Evolutionary conservation across 2,113 vertebrate species (phyloP).

Genomic region (Clupea harengus): DNA sequence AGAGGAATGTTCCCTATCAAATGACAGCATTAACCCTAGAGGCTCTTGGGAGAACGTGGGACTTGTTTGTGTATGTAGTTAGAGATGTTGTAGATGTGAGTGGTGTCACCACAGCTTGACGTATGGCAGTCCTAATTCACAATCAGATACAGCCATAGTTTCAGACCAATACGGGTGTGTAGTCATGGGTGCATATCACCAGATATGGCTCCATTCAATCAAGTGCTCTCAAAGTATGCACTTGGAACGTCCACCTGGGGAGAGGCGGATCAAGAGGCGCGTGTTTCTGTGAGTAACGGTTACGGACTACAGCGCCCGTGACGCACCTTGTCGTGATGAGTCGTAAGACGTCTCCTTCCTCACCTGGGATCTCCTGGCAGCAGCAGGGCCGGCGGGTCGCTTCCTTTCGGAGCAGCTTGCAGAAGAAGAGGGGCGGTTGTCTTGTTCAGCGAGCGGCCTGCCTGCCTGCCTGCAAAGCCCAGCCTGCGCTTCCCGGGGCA

Average conservation of each 20-base stretch:
- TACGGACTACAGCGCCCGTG: neutral
- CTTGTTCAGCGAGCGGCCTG: neutral
- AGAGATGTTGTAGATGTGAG: neutral
- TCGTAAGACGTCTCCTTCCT: neutral
- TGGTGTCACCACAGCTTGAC: neutral
- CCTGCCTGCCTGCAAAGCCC: constrained; percentile 8
- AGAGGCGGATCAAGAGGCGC: neutral
- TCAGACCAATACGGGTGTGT: neutral
- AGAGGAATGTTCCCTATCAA: neutral
- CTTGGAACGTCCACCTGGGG: neutral
- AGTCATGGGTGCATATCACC: neutral
- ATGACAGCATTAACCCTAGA: neutral
- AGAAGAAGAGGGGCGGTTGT: neutral
- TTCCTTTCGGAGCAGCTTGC: neutral
- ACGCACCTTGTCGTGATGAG: neutral
- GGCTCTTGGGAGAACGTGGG: neutral
- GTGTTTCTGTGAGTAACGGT: neutral
- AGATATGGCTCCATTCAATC: neutral
- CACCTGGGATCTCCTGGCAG: neutral
- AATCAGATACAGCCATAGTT: neutral
- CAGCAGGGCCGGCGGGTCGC: neutral
- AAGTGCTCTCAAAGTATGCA: neutral
- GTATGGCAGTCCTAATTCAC: neutral
- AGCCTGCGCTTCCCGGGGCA: constrained; percentile 21
- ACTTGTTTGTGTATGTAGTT: neutral